Evolutionary conservation across 2,797 vertebrate genomes (phyloP), one percentile per base, ranked within the genome.

Genomic region (Craterocephalus amniculus): DNA sequence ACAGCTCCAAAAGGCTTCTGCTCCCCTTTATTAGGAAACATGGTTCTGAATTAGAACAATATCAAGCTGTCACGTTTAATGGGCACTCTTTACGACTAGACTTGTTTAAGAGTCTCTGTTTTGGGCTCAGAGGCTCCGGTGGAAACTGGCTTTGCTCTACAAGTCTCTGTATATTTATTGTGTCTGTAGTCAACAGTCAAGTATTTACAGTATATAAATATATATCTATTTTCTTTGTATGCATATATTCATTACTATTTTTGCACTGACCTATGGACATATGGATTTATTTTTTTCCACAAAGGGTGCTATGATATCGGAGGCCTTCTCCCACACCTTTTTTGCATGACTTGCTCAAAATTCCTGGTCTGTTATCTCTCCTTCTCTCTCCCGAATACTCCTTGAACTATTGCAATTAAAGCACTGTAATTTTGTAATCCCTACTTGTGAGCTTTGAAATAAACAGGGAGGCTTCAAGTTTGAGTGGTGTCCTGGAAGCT

Each of bases 231-330:
- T 93, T 94, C 90, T 93, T 93, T 94, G 90, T 93, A 92, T 94
- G 93, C 92, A 93, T 94, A 93, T 91, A 92, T 92, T 90, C 90
- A 91, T 88, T 87, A 92, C 87, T 94, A 94, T 92, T 94, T 94
- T 94, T 93, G 92, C 93, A 94, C 94, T 94, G 92, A 94, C 87
- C 83, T 90, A 90, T 40, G 83, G 85, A 93, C 86, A 93, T 84
- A 92, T 90, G 83, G 88, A 91, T 92, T 92, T 90, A 91, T 94
- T 93, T 91, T 89, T 93, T 89, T 89, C 91, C 90, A 92, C 92
- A 94, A 93, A 94, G 91, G 94, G 94, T 95, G 94, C 94, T 95
- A 95, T 89, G 87, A 90, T 90, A 92, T 88, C 48, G 91, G 93
- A 93, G 91, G 94, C 93, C 94, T 95, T 94, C 90, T 92, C 92